Conservation (phyloP, 1,140 invertebrate species). For the Euura lappo region DNA sequence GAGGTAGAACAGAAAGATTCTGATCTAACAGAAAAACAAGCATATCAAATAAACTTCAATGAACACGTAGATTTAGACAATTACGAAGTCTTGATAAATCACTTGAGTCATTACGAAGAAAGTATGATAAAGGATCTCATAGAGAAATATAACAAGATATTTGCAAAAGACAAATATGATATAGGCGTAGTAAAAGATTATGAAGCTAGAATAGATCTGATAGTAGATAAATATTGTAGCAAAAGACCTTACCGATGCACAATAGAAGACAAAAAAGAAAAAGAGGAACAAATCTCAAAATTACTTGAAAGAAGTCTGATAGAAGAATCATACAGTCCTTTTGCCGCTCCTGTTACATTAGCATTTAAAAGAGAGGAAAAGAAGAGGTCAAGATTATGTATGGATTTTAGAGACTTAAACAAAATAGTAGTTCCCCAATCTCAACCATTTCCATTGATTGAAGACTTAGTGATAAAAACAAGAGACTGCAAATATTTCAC, state of each 20-base stretch:
- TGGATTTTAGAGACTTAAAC: slow-evolving; percentile 38
- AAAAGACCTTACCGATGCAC: slow-evolving; percentile 42
- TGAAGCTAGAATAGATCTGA: slow-evolving; percentile 5
- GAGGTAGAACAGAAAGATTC: background rate
- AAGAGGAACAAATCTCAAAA: slow-evolving; percentile 43
- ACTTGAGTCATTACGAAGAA: slow-evolving; percentile 37
- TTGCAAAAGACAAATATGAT: slow-evolving; percentile 12
- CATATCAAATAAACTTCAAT: slow-evolving; percentile 37
- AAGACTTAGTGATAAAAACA: slow-evolving; percentile 41
- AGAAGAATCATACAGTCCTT: slow-evolving; percentile 49
- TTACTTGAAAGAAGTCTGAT: slow-evolving; percentile 45
- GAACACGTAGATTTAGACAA: slow-evolving; percentile 38
- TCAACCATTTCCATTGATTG: slow-evolving; percentile 47
- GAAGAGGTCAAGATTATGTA: slow-evolving; percentile 30
- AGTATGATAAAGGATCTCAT: slow-evolving; percentile 36
- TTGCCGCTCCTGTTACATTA: slow-evolving; percentile 44
- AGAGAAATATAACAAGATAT: background rate
- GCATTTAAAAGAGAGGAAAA: slow-evolving; percentile 44
- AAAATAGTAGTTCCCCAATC: slow-evolving; percentile 46
- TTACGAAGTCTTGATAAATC: slow-evolving; percentile 34
- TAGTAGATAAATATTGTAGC: slow-evolving; percentile 1
- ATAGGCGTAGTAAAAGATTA: slow-evolving; percentile 5
- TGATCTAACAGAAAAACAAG: background rate
- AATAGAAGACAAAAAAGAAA: slow-evolving; percentile 46
- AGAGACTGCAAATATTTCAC: slow-evolving; percentile 44